Conservation (phyloP, 2,888 invertebrate genomes). For the Slavum lentiscoides region DNA sequence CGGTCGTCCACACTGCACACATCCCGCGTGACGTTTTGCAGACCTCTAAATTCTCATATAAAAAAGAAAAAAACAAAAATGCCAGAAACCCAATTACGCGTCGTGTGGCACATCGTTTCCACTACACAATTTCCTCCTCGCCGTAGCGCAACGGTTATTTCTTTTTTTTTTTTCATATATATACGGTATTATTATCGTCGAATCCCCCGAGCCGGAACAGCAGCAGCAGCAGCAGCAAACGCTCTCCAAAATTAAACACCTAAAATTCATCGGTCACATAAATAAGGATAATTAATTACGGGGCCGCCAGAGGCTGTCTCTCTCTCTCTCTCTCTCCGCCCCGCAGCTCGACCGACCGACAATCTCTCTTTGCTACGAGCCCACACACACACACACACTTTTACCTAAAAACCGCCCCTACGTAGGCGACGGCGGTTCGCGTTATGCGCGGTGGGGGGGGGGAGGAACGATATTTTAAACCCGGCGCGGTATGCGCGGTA, state of each 20-base stretch:
- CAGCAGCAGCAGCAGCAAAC: slow-evolving; percentile 3
- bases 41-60: slow-evolving; percentile 20
- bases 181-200: background rate
- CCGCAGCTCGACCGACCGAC: too few relatives aligned
- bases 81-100: slow-evolving; percentile 25
- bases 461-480: slow-evolving; percentile 41
- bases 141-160: too few relatives aligned
- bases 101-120: slow-evolving; percentile 7
- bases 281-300: slow-evolving; percentile 50
- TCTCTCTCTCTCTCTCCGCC: background rate
- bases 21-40: slow-evolving; percentile 24
- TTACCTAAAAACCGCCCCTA: background rate
- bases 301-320: background rate
- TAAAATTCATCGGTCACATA: slow-evolving; percentile 43
- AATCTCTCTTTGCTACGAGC: too few relatives aligned
- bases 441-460: slow-evolving; percentile 4
- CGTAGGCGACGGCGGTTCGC: background rate
- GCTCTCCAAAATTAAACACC: slow-evolving; percentile 39
- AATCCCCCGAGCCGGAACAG: background rate
- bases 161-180: background rate
- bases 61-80: background rate
- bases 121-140: slow-evolving; percentile 1
- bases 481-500: background rate
- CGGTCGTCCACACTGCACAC: background rate
- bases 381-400: too few relatives aligned